Evolutionary conservation across 92 coral and sea anemone genomes (phyloP).

Genomic region (Porites divaricata): DNA sequence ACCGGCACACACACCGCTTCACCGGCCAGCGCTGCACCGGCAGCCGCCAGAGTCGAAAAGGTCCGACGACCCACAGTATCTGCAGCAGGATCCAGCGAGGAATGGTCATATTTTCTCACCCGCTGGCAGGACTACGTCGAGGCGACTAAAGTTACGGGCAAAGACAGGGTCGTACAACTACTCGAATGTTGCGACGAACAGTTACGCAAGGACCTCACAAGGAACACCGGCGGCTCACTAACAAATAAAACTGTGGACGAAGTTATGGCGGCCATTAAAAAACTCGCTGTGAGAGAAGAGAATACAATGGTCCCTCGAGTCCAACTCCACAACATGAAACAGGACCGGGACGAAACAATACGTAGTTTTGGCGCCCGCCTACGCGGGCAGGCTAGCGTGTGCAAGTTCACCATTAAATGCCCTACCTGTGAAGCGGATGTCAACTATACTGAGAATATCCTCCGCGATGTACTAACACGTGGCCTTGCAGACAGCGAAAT

Average conservation of each 20-base stretch:
- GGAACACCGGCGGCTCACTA: too few species aligned
- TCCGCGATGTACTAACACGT: slow-evolving; percentile 48
- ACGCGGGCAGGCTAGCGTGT: too few species aligned
- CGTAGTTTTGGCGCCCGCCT: too few species aligned
- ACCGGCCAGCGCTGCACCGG: slow-evolving; percentile 12
- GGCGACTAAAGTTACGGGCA: slow-evolving; percentile 25
- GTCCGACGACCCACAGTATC: slow-evolving; percentile 55
- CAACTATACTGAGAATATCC: slow-evolving; percentile 60
- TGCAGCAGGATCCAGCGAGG: slow-evolving; percentile 54
- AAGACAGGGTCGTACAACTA: slow-evolving; percentile 34
- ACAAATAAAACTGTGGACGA: too few species aligned
- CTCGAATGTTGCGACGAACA: slow-evolving; percentile 70
- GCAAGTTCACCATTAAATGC: slow-evolving; percentile 54
- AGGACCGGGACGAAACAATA: too few species aligned
- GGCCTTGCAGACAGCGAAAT: slow-evolving; percentile 63
- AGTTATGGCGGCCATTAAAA: too few species aligned
- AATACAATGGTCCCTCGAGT: too few species aligned
- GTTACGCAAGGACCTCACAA: slow-evolving; percentile 65
- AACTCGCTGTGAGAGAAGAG: too few species aligned
- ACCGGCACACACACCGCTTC: slow-evolving; percentile 35
- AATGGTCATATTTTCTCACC: slow-evolving; percentile 66
- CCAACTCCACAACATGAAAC: too few species aligned
- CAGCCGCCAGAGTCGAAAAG: slow-evolving; percentile 40
- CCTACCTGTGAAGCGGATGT: slow-evolving; percentile 37
- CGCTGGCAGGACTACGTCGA: too few species aligned